These are phyloP conservation scores for Entomobrya multifasciata DNA, from an alignment of 2,888 invertebrate species.

Conservation along the genomic window DNA sequence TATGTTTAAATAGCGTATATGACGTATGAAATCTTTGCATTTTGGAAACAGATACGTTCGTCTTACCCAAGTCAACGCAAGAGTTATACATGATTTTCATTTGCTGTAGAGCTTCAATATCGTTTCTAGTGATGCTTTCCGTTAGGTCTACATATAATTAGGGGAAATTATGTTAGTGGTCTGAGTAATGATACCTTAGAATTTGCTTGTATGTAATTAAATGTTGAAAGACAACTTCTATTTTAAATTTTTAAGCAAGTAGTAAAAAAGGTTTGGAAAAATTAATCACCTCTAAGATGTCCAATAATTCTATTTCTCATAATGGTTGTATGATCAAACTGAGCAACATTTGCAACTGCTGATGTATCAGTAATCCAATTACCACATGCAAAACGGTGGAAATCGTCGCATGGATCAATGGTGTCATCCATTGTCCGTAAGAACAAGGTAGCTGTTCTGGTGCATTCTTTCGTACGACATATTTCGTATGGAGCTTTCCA, in stretches of 20 bases:
- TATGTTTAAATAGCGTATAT: neutral
- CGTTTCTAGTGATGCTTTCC: conserved; percentile 75
- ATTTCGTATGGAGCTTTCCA: conserved; percentile 78
- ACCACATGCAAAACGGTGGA: conserved; percentile 76
- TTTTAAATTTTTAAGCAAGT: neutral
- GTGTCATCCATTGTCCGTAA: conserved; percentile 77
- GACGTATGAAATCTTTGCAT: too few species aligned
- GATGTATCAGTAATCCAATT: conserved; percentile 79
- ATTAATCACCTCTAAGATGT: conserved; percentile 73
- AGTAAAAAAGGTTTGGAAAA: neutral
- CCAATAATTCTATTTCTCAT: conserved; percentile 79
- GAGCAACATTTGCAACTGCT: conserved; percentile 73
- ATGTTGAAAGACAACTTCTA: too few species aligned
- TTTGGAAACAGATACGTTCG: neutral
- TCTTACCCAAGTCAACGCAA: conserved; percentile 77
- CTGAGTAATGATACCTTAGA: too few species aligned
- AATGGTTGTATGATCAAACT: conserved; percentile 79
- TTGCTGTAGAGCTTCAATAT: conserved; percentile 78
- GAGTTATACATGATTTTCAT: conserved; percentile 78
- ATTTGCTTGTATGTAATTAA: too few species aligned
- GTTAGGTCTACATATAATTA: conserved; percentile 64
- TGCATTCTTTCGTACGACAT: conserved; percentile 76
- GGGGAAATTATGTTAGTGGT: too few species aligned
- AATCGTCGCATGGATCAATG: conserved; percentile 72
- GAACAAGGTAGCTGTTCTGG: conserved; percentile 77